Base-by-base conservation (phyloP, 1,140 invertebrate species). In the Andricus grossulariae region DNA sequence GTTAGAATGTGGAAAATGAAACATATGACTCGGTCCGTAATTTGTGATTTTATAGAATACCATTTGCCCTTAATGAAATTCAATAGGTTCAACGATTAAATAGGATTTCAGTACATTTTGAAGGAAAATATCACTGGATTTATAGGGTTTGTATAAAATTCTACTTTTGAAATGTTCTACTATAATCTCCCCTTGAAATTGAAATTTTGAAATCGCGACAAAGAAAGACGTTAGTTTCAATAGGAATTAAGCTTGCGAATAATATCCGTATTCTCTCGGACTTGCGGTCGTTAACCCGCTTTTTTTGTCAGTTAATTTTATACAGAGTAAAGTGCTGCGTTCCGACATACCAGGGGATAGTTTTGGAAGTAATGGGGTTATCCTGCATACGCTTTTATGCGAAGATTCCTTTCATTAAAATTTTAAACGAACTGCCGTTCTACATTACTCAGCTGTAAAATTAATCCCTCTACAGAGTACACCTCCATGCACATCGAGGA, bases 331-430 rank as follows among this genome's bases (percentile, higher is more conserved):
- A 66, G 60, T 66, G 25, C 60, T 39, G 32, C 25, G 25, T 66
- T 66, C 60, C 60, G 13, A 60, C 57, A 60, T 60, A 72, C 51
- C 72, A 50, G 15, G 11, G 50, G 74, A 75, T 78, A 72, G 72
- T 55, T 78, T 10, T 74, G 51, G 50, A 72, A 78, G 73, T 83
- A 82, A 82, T 80, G 79, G 70, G 72, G 60, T 83, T 80, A 84
- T 83, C 76, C 72, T 60, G 71, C 73, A 73, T 60, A 76, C 66
- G 80, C 79, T 81, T 81, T 82, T 78, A 84, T 77, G 79, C 60
- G 60, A 66, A 79, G 57, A 82, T 79, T 79, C 57, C 70, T 83
- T 85, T 85, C 82, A 86, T 85, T 83, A 85, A 83, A 86, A 83
- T 85, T 85, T 83, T 81, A 82, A 86, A 80, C 74, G 73, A 82